Evolutionary conservation across 2,113 vertebrate species (phyloP).

Genomic region (Pseudolaguvia tuberculata): DNA sequence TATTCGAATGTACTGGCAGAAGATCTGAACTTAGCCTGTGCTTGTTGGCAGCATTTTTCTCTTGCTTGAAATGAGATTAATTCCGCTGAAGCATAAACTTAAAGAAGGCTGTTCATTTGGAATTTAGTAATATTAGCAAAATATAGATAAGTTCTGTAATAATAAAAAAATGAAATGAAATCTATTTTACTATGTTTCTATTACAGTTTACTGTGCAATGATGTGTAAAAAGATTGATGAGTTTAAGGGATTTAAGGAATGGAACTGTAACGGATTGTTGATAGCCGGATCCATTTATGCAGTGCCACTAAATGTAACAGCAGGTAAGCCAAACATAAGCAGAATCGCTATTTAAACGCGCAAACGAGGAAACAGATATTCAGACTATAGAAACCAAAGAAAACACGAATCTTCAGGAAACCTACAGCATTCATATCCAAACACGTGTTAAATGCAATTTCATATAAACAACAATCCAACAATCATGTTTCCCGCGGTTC

Average conservation of each 20-base stretch:
- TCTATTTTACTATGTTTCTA: not conserved
- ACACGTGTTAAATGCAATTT: too few species aligned
- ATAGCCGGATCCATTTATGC: too few species aligned
- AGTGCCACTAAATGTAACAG: too few species aligned
- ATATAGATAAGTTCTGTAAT: not conserved
- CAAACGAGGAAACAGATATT: too few species aligned
- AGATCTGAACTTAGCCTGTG: conserved; percentile 57
- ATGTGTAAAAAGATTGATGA: not conserved
- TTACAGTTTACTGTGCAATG: not conserved
- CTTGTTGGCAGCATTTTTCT: conserved; percentile 40
- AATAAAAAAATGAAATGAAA: not conserved
- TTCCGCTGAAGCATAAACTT: conserved; percentile 28
- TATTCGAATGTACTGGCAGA: conserved; percentile 52
- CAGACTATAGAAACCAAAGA: too few species aligned
- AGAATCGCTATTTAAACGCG: too few species aligned
- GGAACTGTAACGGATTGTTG: too few species aligned
- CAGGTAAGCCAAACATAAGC: too few species aligned
- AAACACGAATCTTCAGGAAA: too few species aligned
- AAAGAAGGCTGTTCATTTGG: conserved; percentile 32
- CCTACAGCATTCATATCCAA: too few species aligned
- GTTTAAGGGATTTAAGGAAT: not conserved
- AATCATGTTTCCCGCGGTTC: too few species aligned
- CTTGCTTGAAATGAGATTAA: conserved; percentile 55
- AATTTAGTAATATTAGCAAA: conserved; percentile 18
- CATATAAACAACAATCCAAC: too few species aligned